These are phyloP conservation scores for Podarcis lilfordi DNA, from an alignment of 2,797 vertebrate genomes.

Conservation along the genomic window DNA sequence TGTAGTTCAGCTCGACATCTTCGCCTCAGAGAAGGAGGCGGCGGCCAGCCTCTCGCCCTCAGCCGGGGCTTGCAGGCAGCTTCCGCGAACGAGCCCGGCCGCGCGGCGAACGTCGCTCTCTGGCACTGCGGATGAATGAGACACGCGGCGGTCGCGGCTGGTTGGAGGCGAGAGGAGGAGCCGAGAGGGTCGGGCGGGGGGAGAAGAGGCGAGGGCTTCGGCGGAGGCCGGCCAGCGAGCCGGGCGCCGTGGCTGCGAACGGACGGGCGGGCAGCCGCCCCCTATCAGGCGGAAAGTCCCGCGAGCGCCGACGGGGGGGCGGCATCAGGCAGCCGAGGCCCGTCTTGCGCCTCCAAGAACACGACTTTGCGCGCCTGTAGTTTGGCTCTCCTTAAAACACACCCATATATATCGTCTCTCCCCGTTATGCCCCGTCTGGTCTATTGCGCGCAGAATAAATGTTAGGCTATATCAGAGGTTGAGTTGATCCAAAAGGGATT, in stretches of 20 bases:
- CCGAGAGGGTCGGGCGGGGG: neutral
- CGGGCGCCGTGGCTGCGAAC: neutral
- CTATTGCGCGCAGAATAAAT: neutral
- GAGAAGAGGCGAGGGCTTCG: neutral
- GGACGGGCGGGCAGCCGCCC: neutral
- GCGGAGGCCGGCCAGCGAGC: neutral
- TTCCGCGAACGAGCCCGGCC: neutral
- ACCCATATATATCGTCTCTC: neutral
- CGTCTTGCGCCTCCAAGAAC: too few species aligned
- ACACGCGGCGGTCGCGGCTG: neutral
- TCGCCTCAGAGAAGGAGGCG: neutral
- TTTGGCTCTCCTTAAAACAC: neutral
- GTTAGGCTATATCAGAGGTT: neutral
- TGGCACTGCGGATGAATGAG: neutral
- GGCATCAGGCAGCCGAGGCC: too few species aligned
- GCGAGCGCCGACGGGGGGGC: too few species aligned
- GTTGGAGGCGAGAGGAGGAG: conserved; percentile 6
- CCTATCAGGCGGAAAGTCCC: neutral
- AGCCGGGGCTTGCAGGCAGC: conserved; percentile 37
- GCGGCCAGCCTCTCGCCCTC: conserved; percentile 17
- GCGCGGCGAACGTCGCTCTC: neutral
- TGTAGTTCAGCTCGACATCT: neutral
- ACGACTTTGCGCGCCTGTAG: too few species aligned
- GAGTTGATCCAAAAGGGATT: neutral
- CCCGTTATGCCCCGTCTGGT: neutral